These are phyloP conservation scores for Drosophila arizonae DNA, from an alignment of 1,140 invertebrate genomes.

Conservation along the genomic window DNA sequence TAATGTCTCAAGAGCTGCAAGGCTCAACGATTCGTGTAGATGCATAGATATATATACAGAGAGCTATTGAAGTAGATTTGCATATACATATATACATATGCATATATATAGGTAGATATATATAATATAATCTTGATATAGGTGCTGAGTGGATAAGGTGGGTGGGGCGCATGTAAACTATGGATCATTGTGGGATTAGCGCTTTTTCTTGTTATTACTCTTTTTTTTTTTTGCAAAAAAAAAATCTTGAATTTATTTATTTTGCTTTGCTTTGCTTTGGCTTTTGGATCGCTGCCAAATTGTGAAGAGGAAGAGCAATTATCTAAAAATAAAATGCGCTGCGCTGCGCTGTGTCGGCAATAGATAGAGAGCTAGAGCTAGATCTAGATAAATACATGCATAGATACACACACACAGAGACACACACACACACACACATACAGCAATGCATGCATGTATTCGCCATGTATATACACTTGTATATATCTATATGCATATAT, in stretches of 20 bases:
- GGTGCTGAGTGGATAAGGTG: not conserved
- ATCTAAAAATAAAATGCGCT: constrained; percentile 55
- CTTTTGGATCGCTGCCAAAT: constrained; percentile 51
- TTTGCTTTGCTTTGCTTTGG: constrained; percentile 18
- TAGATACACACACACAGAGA: not conserved
- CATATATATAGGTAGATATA: not conserved
- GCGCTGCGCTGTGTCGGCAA: constrained; percentile 37
- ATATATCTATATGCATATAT: too few relatives aligned
- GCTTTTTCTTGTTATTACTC: constrained; percentile 42
- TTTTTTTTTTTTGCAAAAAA: constrained; percentile 3
- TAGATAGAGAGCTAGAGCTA: constrained; percentile 45
- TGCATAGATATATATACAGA: not conserved
- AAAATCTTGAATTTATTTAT: constrained; percentile 46
- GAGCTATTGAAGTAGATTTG: not conserved
- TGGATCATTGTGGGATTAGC: constrained; percentile 15
- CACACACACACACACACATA: too few relatives aligned
- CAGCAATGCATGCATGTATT: too few relatives aligned
- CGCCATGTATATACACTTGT: too few relatives aligned
- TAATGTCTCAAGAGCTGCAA: constrained; percentile 6
- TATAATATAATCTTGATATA: not conserved
- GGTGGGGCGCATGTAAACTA: constrained; percentile 23
- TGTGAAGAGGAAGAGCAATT: constrained; percentile 54
- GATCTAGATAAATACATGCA: constrained; percentile 44
- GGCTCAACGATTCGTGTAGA: not conserved
- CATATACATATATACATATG: constrained; percentile 2